Evolutionary conservation across 2,888 invertebrate species (phyloP).

Genomic region (Campoletis raptor): DNA sequence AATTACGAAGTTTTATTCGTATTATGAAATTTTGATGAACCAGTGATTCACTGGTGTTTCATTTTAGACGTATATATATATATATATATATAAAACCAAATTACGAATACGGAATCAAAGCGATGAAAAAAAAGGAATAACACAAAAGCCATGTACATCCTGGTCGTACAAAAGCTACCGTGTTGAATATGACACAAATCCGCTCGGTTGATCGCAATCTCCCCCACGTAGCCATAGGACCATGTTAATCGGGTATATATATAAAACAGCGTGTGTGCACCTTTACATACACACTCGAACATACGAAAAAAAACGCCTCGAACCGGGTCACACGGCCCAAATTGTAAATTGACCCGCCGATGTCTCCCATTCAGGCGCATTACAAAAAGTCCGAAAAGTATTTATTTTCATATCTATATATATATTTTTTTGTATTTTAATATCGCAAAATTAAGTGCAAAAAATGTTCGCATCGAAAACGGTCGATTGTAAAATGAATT

Average conservation of each 20-base stretch:
- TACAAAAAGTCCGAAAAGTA: neutral
- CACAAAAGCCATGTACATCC: conserved; percentile 38
- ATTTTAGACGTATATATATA: neutral
- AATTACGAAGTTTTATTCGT: conserved; percentile 6
- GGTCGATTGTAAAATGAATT: conserved; percentile 15
- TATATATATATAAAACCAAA: neutral
- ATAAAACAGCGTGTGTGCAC: neutral
- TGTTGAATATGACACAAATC: conserved; percentile 58
- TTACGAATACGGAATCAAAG: conserved; percentile 1
- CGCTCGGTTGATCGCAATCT: conserved; percentile 42
- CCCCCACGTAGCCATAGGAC: conserved; percentile 41
- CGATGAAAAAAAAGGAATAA: conserved; percentile 15
- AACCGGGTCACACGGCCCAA: conserved; percentile 59
- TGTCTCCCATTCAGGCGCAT: neutral
- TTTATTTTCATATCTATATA: neutral
- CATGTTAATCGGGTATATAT: conserved; percentile 24
- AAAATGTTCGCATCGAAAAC: neutral
- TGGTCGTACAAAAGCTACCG: conserved; percentile 35
- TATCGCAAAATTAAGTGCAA: conserved; percentile 9
- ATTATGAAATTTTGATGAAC: conserved; percentile 13
- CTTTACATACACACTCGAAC: neutral
- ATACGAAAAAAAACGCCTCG: conserved; percentile 20
- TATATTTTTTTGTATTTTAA: neutral
- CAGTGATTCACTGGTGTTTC: neutral
- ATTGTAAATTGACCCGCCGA: conserved; percentile 52